These are phyloP conservation scores for Columba janthina DNA, from an alignment of 2,113 vertebrate species.

Conservation along the genomic window DNA sequence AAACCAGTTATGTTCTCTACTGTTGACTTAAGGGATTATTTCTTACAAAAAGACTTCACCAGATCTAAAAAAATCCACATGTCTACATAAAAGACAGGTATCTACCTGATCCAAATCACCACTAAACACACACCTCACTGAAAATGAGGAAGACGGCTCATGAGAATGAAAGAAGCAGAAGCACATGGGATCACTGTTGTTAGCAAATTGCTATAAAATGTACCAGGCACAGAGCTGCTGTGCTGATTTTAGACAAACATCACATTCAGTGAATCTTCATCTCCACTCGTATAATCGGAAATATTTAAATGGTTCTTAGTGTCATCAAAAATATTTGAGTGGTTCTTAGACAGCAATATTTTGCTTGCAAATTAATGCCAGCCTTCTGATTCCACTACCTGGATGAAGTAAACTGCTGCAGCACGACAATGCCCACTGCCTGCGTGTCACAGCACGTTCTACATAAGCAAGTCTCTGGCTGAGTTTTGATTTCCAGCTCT, in stretches of 20 bases:
- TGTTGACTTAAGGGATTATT: background rate
- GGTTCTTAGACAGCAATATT: background rate
- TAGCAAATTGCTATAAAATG: fast-evolving
- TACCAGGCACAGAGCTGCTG: background rate
- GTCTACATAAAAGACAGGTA: background rate
- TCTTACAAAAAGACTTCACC: background rate
- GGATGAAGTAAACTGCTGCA: background rate
- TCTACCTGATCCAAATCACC: background rate
- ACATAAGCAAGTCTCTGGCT: background rate
- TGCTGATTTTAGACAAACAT: background rate
- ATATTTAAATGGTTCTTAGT: background rate
- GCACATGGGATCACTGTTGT: background rate
- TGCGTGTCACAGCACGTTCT: background rate
- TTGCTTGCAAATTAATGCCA: background rate
- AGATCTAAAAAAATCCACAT: background rate
- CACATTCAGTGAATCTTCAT: background rate
- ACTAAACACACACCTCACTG: background rate
- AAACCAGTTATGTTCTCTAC: background rate
- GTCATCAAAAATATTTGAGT: background rate
- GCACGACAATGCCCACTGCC: background rate
- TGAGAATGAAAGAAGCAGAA: background rate
- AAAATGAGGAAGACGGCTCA: background rate
- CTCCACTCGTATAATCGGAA: background rate
- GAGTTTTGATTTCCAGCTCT: background rate
- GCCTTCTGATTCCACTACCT: background rate